Percentiles rank a stretch among this genome's conserved stretches.
These are phyloP conservation scores for Limnephilus rhombicus DNA, from an alignment of 2,888 invertebrate species.

Conservation along the genomic window DNA sequence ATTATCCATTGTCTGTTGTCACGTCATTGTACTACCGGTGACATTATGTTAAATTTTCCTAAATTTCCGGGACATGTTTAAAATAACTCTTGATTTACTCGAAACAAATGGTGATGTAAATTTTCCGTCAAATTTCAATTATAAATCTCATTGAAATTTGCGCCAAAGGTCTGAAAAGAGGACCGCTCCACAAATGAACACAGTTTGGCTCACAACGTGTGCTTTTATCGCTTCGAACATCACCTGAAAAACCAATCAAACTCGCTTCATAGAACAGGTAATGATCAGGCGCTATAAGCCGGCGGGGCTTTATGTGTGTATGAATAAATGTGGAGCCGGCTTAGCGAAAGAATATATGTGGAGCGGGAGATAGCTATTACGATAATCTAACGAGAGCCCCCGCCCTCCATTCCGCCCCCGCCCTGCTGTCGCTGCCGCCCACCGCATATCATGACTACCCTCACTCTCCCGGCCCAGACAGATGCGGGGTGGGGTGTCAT, in stretches of 20 bases:
- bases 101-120: background rate
- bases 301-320: background rate
- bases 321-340: conserved; percentile 10
- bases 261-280: conserved; percentile 11
- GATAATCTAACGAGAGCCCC: conserved; percentile 25
- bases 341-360: conserved; percentile 22
- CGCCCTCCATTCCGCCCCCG: no score
- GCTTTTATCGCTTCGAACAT: conserved; percentile 4
- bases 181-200: conserved; percentile 4
- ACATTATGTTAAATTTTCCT: background rate
- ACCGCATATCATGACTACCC: background rate
- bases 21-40: background rate
- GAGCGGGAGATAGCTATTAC: conserved; percentile 29
- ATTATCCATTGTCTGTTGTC: background rate
- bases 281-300: conserved; percentile 26
- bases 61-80: background rate
- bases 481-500: background rate
- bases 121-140: background rate
- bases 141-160: background rate
- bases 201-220: background rate
- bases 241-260: conserved; percentile 26
- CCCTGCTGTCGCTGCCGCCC: background rate
- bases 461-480: background rate
- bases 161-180: background rate
- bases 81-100: background rate